phyloP scores from a whole-genome alignment of 2,797 vertebrate genomes.

The Mionectes olivaceus region DNA sequence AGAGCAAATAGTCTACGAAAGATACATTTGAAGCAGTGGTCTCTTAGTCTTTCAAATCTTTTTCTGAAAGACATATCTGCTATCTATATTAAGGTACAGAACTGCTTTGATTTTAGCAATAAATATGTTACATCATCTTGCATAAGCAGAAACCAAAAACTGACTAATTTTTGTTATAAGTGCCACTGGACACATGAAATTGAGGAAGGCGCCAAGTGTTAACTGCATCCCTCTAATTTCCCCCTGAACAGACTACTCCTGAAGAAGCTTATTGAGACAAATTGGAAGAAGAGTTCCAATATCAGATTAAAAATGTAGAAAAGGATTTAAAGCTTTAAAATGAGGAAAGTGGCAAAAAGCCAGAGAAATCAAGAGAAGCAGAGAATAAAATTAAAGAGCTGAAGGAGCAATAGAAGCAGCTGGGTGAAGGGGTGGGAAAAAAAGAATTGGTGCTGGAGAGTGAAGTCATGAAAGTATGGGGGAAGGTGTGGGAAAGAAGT shows the following conservation, averaged over 20 bases:
- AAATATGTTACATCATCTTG: not conserved
- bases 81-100: not conserved
- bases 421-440: slow-evolving; percentile 56
- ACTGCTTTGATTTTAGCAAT: not conserved
- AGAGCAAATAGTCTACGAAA: not conserved
- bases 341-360: not conserved
- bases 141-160: not conserved
- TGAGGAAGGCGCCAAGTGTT: not conserved
- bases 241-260: not conserved
- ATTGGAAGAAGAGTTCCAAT: not conserved
- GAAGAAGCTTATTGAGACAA: not conserved
- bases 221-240: not conserved
- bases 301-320: not conserved
- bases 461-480: slow-evolving; percentile 58
- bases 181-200: not conserved
- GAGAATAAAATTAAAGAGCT: slow-evolving; percentile 17
- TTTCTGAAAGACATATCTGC: not conserved
- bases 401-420: slow-evolving; percentile 31
- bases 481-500: slow-evolving; percentile 68
- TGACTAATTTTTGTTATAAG: not conserved
- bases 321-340: slow-evolving; percentile 8
- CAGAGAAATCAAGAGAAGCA: not conserved
- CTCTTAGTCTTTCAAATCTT: not conserved
- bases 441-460: not conserved
- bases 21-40: not conserved